Base-by-base conservation (phyloP, 1,140 invertebrate genomes). In the Drosophila virilis region DNA sequence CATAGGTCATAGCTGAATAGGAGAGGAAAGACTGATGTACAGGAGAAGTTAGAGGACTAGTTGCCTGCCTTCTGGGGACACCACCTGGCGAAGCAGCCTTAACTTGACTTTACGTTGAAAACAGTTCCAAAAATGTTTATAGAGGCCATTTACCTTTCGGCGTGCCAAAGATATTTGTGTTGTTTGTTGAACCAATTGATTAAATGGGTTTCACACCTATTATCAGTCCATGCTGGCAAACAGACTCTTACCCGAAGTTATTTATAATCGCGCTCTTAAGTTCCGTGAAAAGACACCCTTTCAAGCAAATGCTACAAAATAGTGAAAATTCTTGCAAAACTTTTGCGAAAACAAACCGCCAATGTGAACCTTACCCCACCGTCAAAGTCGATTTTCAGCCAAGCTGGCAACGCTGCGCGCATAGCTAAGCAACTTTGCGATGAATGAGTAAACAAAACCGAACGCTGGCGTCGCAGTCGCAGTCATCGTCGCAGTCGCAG, bases 361-460 rank as follows among this genome's bases (percentile, higher is more conserved):
- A 50, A 28, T 40, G 37, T n/a, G 17, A 48, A 58, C 58, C 51
- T 73, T 59, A 33, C 35, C 67, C 43, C 40, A 40, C 42, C 38
- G 59, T 15, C 15, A 32, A 45, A 69, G 38, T 52, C 33, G 42
- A 48, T 60, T 60, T 71, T 46, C 62, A 72, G 58, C 46, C 67
- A 67, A 74, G 78, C 73, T 76, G 55, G 66, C 80, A 83, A 70
- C 80, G 52, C 78, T 85, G 74, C 82, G 82, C 76, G 80, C 72
- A 79, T 70, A 80, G 72, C 79, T 88, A 86, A 86, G 82, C 80
- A 86, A 85, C 82, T 85, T 86, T 80, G 80, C 82, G 88, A 83
- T 86, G 83, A 86, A 86, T 82, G 79, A 86, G 83, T 86, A 86
- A 86, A 86, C 83, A 86, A 86, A 86, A 86, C 79, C 83, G 79